Evolutionary conservation across 2,113 vertebrate genomes (phyloP).

Genomic region (Pelmatolapia mariae): DNA sequence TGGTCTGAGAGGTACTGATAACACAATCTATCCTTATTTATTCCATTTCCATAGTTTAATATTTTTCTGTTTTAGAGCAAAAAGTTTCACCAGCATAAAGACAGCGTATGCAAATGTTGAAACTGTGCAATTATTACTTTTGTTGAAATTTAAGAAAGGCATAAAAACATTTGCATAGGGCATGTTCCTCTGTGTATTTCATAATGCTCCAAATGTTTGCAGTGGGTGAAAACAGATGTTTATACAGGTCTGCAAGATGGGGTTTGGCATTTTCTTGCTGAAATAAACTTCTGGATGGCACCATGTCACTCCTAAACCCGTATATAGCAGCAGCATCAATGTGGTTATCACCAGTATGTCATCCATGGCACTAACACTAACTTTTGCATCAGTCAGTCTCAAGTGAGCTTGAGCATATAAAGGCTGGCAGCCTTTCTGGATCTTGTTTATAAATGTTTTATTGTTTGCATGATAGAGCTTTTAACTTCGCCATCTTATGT

Average conservation of each 20-base stretch:
- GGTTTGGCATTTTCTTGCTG: not conserved
- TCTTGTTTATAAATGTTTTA: not conserved
- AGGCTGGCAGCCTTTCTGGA: not conserved
- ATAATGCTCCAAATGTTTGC: not conserved
- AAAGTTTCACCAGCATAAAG: not conserved
- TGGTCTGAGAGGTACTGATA: not conserved
- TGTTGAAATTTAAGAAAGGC: not conserved
- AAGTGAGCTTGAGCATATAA: not conserved
- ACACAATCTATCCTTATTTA: not conserved
- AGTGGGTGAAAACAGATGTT: not conserved
- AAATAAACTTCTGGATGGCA: not conserved
- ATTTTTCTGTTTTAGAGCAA: not conserved
- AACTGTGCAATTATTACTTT: not conserved
- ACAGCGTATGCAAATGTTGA: not conserved
- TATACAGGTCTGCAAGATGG: not conserved
- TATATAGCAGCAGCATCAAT: not conserved
- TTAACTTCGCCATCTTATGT: not conserved
- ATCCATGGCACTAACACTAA: not conserved
- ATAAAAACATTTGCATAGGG: not conserved
- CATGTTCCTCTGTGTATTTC: not conserved
- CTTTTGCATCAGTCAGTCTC: not conserved
- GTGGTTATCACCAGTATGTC: not conserved
- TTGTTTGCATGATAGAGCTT: not conserved
- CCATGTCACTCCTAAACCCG: not conserved
- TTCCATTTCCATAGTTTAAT: not conserved